phyloP scores from a whole-genome alignment of 1,140 invertebrate species.

The Sarcophaga peregrina region DNA sequence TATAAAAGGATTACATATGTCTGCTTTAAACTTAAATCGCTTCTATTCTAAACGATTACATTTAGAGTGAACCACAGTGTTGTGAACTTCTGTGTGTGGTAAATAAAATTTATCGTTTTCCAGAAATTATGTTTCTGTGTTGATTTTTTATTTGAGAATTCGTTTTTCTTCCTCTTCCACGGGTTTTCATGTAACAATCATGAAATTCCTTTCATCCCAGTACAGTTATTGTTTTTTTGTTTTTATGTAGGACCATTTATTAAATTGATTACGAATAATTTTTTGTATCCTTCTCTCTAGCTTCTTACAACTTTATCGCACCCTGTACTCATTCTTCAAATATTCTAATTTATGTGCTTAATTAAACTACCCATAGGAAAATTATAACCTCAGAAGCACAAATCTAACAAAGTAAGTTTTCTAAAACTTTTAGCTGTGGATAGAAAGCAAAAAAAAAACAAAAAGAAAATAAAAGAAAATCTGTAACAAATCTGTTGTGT shows the following conservation, averaged over 20 bases:
- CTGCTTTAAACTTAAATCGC: no score
- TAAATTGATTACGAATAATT: slow-evolving; percentile 12
- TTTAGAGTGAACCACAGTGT: no score
- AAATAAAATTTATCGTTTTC: background rate
- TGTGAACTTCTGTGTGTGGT: no score
- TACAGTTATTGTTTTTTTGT: background rate
- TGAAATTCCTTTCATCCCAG: background rate
- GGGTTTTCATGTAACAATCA: background rate
- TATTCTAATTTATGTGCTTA: slow-evolving; percentile 41
- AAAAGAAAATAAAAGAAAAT: slow-evolving; percentile 17
- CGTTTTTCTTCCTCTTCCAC: background rate
- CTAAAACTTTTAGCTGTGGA: background rate
- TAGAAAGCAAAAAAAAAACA: background rate
- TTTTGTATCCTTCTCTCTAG: background rate
- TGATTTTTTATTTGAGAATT: no score
- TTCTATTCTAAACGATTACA: no score
- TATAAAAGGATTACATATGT: no score
- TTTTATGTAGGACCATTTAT: background rate
- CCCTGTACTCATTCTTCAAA: background rate
- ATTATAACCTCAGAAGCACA: slow-evolving; percentile 32
- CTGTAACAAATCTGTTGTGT: slow-evolving; percentile 34
- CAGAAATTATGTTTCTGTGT: background rate
- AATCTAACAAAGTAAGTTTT: background rate
- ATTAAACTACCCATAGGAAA: slow-evolving; percentile 38
- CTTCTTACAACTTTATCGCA: background rate